Evolutionary conservation across 2,113 vertebrate species (phyloP), one percentile per base, ranked within the genome.

Genomic region (Ptilorrhoa leucosticta): DNA sequence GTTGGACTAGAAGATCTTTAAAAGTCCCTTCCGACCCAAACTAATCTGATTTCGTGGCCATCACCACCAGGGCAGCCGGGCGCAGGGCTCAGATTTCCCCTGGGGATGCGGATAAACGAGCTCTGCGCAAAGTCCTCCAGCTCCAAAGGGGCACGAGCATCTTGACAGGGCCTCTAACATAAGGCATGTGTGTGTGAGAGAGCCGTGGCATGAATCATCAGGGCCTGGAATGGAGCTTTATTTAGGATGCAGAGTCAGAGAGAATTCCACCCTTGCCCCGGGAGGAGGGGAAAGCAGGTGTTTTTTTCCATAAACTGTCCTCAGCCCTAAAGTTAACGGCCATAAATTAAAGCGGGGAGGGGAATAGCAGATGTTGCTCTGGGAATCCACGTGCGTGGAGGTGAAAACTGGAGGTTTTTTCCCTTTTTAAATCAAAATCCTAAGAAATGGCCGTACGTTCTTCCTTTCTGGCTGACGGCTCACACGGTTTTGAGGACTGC

Each of bases 261-360:
- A 64, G 96, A 92, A 97, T 96, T 95, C 96, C 95, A 83, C 71
- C 89, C 92, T 81, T 96, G 93, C 94, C 95, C 93, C 4, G 56
- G 93, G 92, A 96, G 93, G 26, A 76, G 94, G 93, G 90, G 91
- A 97, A 87, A 96, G 97, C 97, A 97, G 97, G 97, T 97, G 97
- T 51, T 96, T 96, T 97, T 97, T 97, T 97, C 96, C 96, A 96
- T 97, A 97, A 97, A 96, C 97, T 96, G 94, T 97, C 94, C 97
- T 95, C 56, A 93, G 96, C 91, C 88, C 89, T 80, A 50, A 96
- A 96, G 97, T 95, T 61, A 93, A 92, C 0, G 48, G 69, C 82
- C 79, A 94, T 97, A 90, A 97, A 97, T 97, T 96, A 96, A 89
- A 35, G n/a, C 10, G 11, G 61, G 85, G 78, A 92, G 61, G 96